Evolutionary conservation across 2,797 vertebrate species (phyloP), one percentile per base, ranked within the genome.

Genomic region (Steatocranus sp.): DNA sequence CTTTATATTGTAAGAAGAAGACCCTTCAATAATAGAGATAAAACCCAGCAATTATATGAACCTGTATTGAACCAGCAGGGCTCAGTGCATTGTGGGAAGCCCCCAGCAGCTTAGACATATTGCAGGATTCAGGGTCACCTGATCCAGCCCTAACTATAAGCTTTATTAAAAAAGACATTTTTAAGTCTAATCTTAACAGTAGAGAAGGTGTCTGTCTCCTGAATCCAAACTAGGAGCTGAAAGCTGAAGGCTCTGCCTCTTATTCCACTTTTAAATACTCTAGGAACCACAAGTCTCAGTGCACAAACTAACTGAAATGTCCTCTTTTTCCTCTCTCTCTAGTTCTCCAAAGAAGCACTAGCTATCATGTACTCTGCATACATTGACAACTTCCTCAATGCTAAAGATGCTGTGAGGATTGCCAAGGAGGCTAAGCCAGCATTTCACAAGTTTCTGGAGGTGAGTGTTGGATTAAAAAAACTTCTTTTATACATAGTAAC

Each of bases 381-480:
- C 93, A 98, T 99, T 0, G 99, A 99, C 92, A 99, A 99, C 92
- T 99, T 99, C 86, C 97, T 99, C 93, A 99, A 98, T 0, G 99
- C 99, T 92, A 99, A 98, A 96, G 99, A 99, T 5, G 99, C 98
- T 0, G 98, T 99, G 83, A 96, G 99, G 90, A 96, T 98, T 0
- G 98, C 99, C 66, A 99, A 99, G 93, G 99, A 99, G 91, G 97
- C 97, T 82, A 97, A 97, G 78, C 98, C 98, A 0, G 98, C 99
- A 0, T 99, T 99, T 92, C 97, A 98, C 93, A 99, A 99, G 96
- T 99, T 99, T 87, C 93, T 99, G 81, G 99, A 99, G 97, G 99
- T 99, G 94, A 90, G 80, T 87, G 58, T 85, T 30, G 18, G 49
- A 66, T 43, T 5, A 18, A 54, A 58, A 30, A n/a, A 73, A 8